These are phyloP conservation scores for Sitta europaea DNA, from an alignment of 2,113 vertebrate species.

Conservation along the genomic window DNA sequence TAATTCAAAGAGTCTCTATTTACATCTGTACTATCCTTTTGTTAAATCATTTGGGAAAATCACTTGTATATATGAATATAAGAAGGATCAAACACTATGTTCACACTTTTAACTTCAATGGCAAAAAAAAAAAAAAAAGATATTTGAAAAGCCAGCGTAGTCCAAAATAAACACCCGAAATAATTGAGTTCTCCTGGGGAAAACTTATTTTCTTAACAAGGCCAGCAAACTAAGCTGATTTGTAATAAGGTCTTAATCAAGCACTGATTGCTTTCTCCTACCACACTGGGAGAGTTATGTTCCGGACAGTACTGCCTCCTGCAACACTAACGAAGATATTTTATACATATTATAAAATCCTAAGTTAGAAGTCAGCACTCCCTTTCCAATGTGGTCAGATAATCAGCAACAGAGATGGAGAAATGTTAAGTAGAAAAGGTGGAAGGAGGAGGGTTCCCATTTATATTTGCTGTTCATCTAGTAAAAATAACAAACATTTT, in stretches of 20 bases:
- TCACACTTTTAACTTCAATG: not conserved
- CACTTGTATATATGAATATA: not conserved
- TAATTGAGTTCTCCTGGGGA: not conserved
- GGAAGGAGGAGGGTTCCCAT: fast-evolving
- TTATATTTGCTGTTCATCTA: not conserved
- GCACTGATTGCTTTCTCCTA: not conserved
- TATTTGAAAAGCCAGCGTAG: not conserved
- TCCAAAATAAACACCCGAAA: not conserved
- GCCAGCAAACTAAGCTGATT: not conserved
- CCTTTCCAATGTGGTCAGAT: not conserved
- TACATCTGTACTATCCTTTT: not conserved
- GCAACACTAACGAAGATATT: not conserved
- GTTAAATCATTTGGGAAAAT: not conserved
- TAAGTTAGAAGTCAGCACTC: not conserved
- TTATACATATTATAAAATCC: not conserved
- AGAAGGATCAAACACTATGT: not conserved
- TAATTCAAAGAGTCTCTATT: not conserved
- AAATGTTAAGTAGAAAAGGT: not conserved
- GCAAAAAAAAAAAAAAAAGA: not conserved
- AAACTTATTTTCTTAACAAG: not conserved
- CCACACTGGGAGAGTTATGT: not conserved
- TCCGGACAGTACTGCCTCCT: not conserved
- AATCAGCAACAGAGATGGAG: not conserved
- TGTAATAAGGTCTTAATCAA: not conserved
- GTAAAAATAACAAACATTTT: not conserved